These are phyloP conservation scores for Clostera curtula DNA, from an alignment of 2,888 invertebrate genomes.

Conservation along the genomic window DNA sequence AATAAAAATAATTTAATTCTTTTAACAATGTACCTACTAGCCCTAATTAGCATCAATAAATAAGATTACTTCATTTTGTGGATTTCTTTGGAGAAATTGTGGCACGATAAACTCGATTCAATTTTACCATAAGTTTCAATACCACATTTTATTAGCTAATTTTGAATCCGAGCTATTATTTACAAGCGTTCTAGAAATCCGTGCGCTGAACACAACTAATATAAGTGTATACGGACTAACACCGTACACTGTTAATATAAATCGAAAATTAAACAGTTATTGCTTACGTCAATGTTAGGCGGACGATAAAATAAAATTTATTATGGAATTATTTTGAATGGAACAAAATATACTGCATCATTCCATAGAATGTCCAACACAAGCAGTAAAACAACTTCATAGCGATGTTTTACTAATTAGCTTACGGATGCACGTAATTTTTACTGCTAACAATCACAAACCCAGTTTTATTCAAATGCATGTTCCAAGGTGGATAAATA, in stretches of 20 bases:
- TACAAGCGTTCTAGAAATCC: no score
- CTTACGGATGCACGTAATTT: no score
- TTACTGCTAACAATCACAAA: no score
- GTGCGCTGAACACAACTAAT: constrained; percentile 11
- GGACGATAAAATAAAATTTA: constrained; percentile 29
- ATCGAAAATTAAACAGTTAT: constrained; percentile 30
- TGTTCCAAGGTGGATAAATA: no score
- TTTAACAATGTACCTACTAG: constrained; percentile 58
- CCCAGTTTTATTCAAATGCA: no score
- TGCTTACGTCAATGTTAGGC: constrained; percentile 52
- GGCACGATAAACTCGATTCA: constrained; percentile 16
- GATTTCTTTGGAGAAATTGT: constrained; percentile 47
- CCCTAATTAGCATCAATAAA: constrained; percentile 66
- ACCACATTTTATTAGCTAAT: no score
- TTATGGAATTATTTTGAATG: constrained; percentile 7
- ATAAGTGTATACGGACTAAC: background rate
- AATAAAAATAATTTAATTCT: constrained; percentile 66
- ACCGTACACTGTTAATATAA: constrained; percentile 15
- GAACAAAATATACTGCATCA: constrained; percentile 15
- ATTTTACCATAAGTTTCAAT: no score
- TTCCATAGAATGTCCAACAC: constrained; percentile 2
- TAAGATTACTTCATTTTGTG: constrained; percentile 63
- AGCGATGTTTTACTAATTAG: no score
- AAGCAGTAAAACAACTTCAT: no score
- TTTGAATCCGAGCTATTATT: no score